A percentile compares a stretch with the other conserved stretches of the same genome.
Conservation (phyloP, 2,888 invertebrate species). For the Pegoplata infirma region DNA sequence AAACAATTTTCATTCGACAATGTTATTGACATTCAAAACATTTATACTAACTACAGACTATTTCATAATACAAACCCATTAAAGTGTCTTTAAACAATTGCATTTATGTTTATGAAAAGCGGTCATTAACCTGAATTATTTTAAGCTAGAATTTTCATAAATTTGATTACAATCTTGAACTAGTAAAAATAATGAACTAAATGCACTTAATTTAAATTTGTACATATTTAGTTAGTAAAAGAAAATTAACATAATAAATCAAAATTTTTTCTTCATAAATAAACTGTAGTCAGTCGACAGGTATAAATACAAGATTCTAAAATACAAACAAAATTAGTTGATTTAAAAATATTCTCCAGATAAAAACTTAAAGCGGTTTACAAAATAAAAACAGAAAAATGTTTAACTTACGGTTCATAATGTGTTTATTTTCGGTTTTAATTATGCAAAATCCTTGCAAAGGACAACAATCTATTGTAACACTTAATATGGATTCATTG, state of each 20-base stretch:
- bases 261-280: neutral
- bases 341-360: conserved; percentile 17
- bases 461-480: conserved; percentile 21
- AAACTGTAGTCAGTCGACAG: too few relatives aligned
- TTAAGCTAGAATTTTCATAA: neutral
- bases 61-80: too few relatives aligned
- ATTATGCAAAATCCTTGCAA: conserved; percentile 1
- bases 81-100: conserved; percentile 10
- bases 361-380: neutral
- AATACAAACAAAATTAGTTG: conserved; percentile 35
- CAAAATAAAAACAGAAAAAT: conserved; percentile 21
- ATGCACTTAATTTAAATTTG: conserved; percentile 37
- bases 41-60: too few relatives aligned
- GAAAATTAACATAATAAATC: conserved; percentile 54
- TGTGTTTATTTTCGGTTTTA: neutral
- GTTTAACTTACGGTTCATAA: neutral
- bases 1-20: neutral
- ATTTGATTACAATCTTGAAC: conserved; percentile 46
- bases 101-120: neutral
- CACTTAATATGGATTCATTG: conserved; percentile 61
- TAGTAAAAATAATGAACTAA: conserved; percentile 33
- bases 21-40: conserved; percentile 60
- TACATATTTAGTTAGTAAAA: too few relatives aligned
- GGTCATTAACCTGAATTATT: conserved; percentile 38
- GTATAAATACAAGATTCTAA: conserved; percentile 45